Base-by-base conservation (phyloP, 1,140 invertebrate genomes). In the Steinernema feltiae region DNA sequence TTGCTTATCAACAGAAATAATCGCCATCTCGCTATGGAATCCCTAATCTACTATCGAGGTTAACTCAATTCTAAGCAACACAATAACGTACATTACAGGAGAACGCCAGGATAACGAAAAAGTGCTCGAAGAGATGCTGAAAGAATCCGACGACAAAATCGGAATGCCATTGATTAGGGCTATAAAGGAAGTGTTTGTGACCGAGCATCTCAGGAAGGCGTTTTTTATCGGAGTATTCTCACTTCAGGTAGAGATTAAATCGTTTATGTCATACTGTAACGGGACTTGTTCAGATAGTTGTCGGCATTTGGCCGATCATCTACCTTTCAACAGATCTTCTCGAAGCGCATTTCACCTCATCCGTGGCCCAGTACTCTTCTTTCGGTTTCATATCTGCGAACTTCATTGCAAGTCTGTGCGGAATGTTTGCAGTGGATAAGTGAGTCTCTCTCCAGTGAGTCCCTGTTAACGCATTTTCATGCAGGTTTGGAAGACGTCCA, bases 231-330 rank as follows among this genome's bases (percentile, higher is more conserved):
- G 82, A 74, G 27, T 46, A 1, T 21, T 48, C 30, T 69, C 72
- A 1, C 72, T 73, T 18, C 73, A 74, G 48, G 48, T 74, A 72
- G 7, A 32, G 30, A 71, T 17, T 2, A 30, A 32, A 71, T 29
- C n/a, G 29, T 29, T 12, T 15, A 17, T 29, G 17, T 29, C 29
- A n/a, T 30, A 41, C 12, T 41, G 21, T 72, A 76, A 75, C 29
- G 78, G 24, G 21, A 21, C n/a, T n/a, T n/a, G n/a, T 83, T 80
- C 53, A 81, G 79, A 72, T 82, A 24, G 46, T 74, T 30, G 83
- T 85, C 30, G 81, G 83, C 15, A 85, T 83, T 30, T 83, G 82
- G 82, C 82, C 82, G 0, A 84, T 83, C 29, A 69, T 81, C 46
- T 83, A 83, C 72, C 69, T 83, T 24, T 83, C 82, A 2, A 83